Evolutionary conservation across 2,888 invertebrate species (phyloP), one percentile per base, ranked within the genome.

Genomic region (Tryphoninae sp.): DNA sequence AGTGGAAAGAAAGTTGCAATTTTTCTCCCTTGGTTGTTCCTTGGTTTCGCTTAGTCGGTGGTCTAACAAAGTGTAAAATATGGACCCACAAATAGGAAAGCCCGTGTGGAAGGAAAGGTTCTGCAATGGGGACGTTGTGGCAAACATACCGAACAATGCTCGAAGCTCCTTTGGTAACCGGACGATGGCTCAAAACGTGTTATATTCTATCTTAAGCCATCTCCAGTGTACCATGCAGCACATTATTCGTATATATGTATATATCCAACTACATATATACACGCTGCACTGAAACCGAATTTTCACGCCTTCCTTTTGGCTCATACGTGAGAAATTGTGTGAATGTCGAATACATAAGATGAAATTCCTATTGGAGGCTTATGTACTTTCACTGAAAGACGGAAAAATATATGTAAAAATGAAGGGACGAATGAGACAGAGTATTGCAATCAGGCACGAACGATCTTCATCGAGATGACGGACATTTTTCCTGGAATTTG

Each of bases 1-100:
- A 19, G 19, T 19, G 19, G 19, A 0, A 26, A 51, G 49, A 19
- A 11, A 51, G 9, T 64, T 64, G 9, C 13, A 42, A 64, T 16
- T 64, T 42, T 42, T 64, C 16, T 33, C 26, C 40, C 16, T 33
- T 40, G 13, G 40, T 9, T 59, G 3, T 33, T 11, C 53, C 11
- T 65, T 42, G 16, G 22, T 74, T 53, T 65, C 19, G 19, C 64
- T 16, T 55, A 8, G 19, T 64, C 55, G 64, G 51, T 59, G 65
- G 58, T 80, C 69, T 79, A 84, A 84, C 84, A 80, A 84, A 84
- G 84, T 82, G 80, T 74, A 76, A 84, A 84, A 84, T 82, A 71
- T 80, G 49, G 76, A 80, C 69, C 65, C 61, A 65, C 80, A 83
- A 82, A 84, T 81, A 72, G 33, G 61, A 76, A 83, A 69, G 42